These are phyloP conservation scores for Dreissena polymorpha DNA, from an alignment of 1,140 invertebrate species.

Conservation along the genomic window DNA sequence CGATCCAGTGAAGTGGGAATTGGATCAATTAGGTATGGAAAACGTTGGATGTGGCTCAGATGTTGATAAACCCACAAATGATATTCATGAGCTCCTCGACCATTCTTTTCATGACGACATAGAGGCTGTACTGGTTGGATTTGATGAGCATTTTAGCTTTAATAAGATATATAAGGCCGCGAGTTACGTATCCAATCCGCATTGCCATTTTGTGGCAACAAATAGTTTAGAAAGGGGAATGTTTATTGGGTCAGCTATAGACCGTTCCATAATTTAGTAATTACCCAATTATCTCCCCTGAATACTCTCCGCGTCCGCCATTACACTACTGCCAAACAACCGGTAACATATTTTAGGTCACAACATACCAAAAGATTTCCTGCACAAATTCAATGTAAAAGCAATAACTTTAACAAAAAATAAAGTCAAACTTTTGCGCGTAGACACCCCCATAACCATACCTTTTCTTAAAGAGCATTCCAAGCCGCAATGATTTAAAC, in stretches of 20 bases:
- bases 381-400: too few relatives aligned
- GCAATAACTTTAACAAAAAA: too few relatives aligned
- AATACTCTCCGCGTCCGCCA: too few relatives aligned
- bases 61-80: constrained; percentile 58
- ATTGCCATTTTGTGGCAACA: constrained; percentile 69
- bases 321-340: too few relatives aligned
- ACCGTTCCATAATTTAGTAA: too few relatives aligned
- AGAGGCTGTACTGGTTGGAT: constrained; percentile 71
- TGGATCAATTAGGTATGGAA: constrained; percentile 73
- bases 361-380: too few relatives aligned
- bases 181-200: constrained; percentile 63
- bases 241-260: constrained; percentile 5
- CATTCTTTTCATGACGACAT: constrained; percentile 65
- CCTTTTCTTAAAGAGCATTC: too few relatives aligned
- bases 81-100: constrained; percentile 56
- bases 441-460: too few relatives aligned
- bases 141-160: constrained; percentile 71
- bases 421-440: too few relatives aligned
- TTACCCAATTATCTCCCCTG: too few relatives aligned
- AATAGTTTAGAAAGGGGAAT: constrained; percentile 65
- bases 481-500: too few relatives aligned
- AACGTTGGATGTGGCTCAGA: constrained; percentile 76
- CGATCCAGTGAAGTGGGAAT: constrained; percentile 76
- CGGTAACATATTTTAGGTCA: too few relatives aligned
- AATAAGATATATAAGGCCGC: constrained; percentile 74